Evolutionary conservation across 2,113 vertebrate genomes (phyloP).

Genomic region (Haemorhous mexicanus): DNA sequence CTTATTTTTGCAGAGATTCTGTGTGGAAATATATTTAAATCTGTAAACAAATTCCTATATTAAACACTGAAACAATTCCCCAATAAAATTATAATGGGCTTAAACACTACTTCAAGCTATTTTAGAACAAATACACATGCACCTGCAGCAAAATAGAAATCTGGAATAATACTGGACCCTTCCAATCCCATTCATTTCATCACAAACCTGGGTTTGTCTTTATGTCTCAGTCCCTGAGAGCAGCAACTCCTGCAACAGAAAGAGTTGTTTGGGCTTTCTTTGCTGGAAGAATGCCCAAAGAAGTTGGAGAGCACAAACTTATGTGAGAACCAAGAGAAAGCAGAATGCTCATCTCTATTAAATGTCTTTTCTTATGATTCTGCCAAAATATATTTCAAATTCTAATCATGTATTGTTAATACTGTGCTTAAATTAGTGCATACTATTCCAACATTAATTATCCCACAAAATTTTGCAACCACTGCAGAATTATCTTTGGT

Average conservation of each 20-base stretch:
- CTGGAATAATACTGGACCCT: background rate
- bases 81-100: background rate
- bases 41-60: background rate
- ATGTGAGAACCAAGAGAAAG: background rate
- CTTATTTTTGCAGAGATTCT: background rate
- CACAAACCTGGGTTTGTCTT: background rate
- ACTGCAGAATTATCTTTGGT: background rate
- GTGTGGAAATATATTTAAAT: background rate
- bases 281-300: background rate
- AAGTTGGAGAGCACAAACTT: background rate
- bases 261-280: background rate
- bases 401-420: background rate
- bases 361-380: background rate
- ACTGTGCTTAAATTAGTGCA: background rate
- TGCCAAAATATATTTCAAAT: background rate
- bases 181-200: background rate
- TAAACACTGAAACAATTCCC: background rate
- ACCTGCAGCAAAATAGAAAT: background rate
- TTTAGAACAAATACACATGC: background rate
- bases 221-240: background rate
- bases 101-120: background rate
- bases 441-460: conserved; percentile 12
- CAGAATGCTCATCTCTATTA: background rate
- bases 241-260: background rate
- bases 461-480: background rate